A percentile compares a stretch with the other conserved stretches of the same genome.
Conservation (phyloP, 1,140 invertebrate genomes). For the Brachionus paranguensis region DNA sequence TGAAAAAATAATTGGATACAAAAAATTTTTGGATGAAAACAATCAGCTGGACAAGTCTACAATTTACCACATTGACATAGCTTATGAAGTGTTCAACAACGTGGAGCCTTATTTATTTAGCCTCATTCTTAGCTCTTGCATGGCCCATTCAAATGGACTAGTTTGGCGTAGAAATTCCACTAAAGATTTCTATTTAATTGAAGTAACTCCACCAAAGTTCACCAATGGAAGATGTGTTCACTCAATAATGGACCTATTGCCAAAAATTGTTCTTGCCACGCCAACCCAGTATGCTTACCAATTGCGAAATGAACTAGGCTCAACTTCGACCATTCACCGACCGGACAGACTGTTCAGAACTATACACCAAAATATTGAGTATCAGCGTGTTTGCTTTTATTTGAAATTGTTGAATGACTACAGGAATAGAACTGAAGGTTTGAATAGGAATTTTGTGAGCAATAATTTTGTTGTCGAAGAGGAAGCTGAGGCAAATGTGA, state of each 20-base stretch:
- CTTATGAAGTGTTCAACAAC: slow-evolving; percentile 19
- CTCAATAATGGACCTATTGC: neutral
- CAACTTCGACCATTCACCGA: neutral
- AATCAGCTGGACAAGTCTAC: neutral
- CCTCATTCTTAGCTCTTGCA: neutral
- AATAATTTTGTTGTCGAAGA: neutral
- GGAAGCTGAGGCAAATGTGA: neutral
- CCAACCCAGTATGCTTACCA: slow-evolving; percentile 8
- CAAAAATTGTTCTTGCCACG: neutral
- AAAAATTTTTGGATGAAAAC: neutral
- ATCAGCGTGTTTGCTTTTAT: slow-evolving; percentile 30
- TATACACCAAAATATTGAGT: neutral
- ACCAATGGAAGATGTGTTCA: neutral
- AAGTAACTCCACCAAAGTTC: neutral
- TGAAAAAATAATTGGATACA: neutral
- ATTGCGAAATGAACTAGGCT: neutral
- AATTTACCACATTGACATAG: slow-evolving; percentile 35
- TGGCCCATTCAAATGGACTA: slow-evolving; percentile 13
- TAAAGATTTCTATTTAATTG: slow-evolving; percentile 22
- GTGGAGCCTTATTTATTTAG: slow-evolving; percentile 15
- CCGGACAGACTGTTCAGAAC: neutral
- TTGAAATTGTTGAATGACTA: neutral
- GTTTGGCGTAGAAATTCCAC: neutral
- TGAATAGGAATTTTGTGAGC: neutral
- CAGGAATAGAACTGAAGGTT: neutral